Evolutionary conservation across 2,888 invertebrate genomes (phyloP).

Genomic region (Cybosia mesomella): DNA sequence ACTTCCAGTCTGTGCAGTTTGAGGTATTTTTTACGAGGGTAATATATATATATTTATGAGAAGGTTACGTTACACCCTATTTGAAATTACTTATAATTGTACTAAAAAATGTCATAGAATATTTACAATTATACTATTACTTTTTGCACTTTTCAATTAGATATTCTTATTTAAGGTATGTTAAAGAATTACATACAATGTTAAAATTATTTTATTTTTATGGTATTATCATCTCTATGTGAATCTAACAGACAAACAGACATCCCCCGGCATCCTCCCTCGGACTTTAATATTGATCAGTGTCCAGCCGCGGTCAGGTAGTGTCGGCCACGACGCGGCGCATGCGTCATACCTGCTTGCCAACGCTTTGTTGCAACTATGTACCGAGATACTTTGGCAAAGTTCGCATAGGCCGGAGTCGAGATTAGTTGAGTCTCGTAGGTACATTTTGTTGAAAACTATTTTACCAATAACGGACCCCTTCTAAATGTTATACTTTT

Average conservation of each 20-base stretch:
- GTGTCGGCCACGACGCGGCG: slow-evolving; percentile 77
- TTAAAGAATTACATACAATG: not conserved
- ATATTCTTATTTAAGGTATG: too few relatives aligned
- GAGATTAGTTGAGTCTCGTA: not conserved
- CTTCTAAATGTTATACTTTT: too few relatives aligned
- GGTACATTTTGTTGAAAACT: not conserved
- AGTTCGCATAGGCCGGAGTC: not conserved
- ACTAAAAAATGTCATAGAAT: too few relatives aligned
- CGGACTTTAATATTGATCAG: slow-evolving; percentile 88
- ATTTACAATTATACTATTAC: too few relatives aligned
- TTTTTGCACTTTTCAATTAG: not conserved
- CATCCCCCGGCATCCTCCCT: slow-evolving; percentile 86
- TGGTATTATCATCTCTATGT: slow-evolving; percentile 68
- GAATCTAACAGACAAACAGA: slow-evolving; percentile 82
- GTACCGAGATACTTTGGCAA: slow-evolving; percentile 16
- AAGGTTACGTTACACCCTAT: too few relatives aligned
- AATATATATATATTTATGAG: too few relatives aligned
- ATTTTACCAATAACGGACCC: not conserved
- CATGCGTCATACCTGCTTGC: slow-evolving; percentile 71
- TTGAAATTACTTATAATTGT: too few relatives aligned
- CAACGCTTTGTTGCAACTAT: slow-evolving; percentile 54
- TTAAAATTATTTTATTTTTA: not conserved
- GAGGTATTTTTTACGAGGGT: too few relatives aligned
- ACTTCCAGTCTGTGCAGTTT: too few relatives aligned
- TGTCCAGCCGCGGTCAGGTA: slow-evolving; percentile 88